Evolutionary conservation across 2,888 invertebrate genomes (phyloP), one percentile per base, ranked within the genome.

Genomic region (Cacoxenus indagator): DNA sequence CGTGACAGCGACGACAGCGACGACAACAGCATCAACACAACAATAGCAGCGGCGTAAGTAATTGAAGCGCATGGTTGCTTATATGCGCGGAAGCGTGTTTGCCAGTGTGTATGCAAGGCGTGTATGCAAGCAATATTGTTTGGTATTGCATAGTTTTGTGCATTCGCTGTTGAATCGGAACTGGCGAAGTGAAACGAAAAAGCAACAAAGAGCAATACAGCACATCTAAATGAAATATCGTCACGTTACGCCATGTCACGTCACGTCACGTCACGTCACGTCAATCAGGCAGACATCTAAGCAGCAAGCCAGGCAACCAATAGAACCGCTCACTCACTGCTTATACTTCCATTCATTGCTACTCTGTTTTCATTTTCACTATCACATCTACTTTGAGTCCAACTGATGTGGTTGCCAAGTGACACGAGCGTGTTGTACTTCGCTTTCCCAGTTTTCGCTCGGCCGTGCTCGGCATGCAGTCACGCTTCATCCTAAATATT

Each of bases 81-180:
- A n/a, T 26, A 26, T 26, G 27, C 26, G 27, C 11, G 4, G 24
- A 4, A 22, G 26, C 51, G 22, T 22, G 19, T 48, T 3, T 17
- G 29, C 19, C 4, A 4, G 29, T 17, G 27, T 14, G 29, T 11
- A 17, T 54, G 24, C 6, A 26, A 24, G 26, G 24, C 2, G 26
- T 24, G 26, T 55, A 26, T 11, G 14, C 14, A 19, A 11, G 17
- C 19, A 43, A 27, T 17, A 43, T 19, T 61, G 27, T 43, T 37
- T 31, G n/a, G 31, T 19, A 31, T 59, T 59, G 59, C 59, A 61
- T 61, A 61, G 43, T 61, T 61, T 61, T 61, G 43, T 9, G 24
- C 61, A 24, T 27, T 37, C n/a, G 19, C n/a, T 45, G 61, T 57
- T 37, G 37, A 8, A n/a, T 37, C 14, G 37, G 37, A 8, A 14